Evolutionary conservation across 2,888 invertebrate species (phyloP), one percentile per base, ranked within the genome.

Genomic region (Miltochrista miniata): DNA sequence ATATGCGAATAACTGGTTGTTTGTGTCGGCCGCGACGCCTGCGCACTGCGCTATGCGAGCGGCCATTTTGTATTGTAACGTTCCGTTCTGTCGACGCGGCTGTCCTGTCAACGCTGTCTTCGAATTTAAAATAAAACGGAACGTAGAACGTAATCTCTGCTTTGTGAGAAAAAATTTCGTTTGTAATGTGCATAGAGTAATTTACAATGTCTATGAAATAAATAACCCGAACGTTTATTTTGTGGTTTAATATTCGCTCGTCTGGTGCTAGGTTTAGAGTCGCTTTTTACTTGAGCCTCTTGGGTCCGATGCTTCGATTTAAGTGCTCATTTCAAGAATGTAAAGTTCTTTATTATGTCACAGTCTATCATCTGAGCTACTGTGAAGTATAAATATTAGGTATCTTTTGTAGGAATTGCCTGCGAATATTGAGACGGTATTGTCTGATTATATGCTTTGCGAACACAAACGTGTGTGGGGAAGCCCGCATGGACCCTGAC

Each of bases 201-300:
- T 55, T 45, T 62, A 54, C 52, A 56, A 56, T 63, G 52, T 60
- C 54, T 68, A 60, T 51, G 47, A 55, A 56, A 59, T 56, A 61
- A 44, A 49, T 69, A 68, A 66, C 56, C 51, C 37, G 56, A 57
- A 60, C 49, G 14, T 54, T 24, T 24, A 24, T 48, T 54, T 60
- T 65, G 66, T 70, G 61, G 67, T 71, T 68, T 65, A 46, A 61
- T 59, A 57, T 64, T 60, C 58, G 61, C 62, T 70, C 61, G 56
- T 60, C 62, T 64, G 72, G 75, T 75, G 72, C 75, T 75, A 65
- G 63, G 51, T 59, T 46, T 55, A 57, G 46, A 62, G 36, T 57
- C 50, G 64, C 64, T 70, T 64, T 47, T 63, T 55, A 61, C 64
- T 47, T 55, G 47, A 59, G 52, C 62, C 59, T 52, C 30, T n/a